These are phyloP conservation scores for Pedionomus torquatus DNA, from an alignment of 2,113 vertebrate genomes.

Conservation along the genomic window DNA sequence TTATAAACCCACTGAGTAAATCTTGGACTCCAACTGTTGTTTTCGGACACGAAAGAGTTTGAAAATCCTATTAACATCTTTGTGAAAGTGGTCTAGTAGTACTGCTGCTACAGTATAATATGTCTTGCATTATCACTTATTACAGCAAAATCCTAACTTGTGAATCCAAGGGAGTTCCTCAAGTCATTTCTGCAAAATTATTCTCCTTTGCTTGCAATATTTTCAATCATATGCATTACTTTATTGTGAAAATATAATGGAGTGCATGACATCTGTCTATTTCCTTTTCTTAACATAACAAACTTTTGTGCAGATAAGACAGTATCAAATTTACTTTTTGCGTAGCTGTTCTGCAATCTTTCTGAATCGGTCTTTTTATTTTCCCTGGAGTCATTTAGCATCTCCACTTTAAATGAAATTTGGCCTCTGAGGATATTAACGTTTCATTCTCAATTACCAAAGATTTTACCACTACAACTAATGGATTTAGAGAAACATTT, in stretches of 20 bases:
- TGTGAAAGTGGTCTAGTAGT: not conserved
- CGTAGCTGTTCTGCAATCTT: not conserved
- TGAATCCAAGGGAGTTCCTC: slow-evolving; percentile 58
- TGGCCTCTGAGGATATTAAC: not conserved
- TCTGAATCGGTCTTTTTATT: not conserved
- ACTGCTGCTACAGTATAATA: not conserved
- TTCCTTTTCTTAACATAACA: not conserved
- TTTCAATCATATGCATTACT: not conserved
- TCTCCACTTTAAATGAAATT: not conserved
- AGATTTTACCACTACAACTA: not conserved
- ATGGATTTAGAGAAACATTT: not conserved
- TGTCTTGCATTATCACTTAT: slow-evolving; percentile 58
- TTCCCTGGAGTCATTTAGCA: not conserved
- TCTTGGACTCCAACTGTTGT: slow-evolving; percentile 4
- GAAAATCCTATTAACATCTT: slow-evolving; percentile 41
- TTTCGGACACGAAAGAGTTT: slow-evolving; percentile 19
- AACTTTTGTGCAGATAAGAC: not conserved
- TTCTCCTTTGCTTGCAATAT: slow-evolving; percentile 16
- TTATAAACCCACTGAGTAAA: not conserved
- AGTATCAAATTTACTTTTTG: not conserved
- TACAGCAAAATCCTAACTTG: slow-evolving; percentile 54
- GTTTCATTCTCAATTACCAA: not conserved
- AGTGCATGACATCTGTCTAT: slow-evolving; percentile 26
- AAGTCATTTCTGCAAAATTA: slow-evolving; percentile 22
- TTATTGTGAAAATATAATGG: slow-evolving; percentile 66